Evolutionary conservation across 1,140 invertebrate genomes (phyloP), one percentile per base, ranked within the genome.

Genomic region (Condylostylus longicornis): DNA sequence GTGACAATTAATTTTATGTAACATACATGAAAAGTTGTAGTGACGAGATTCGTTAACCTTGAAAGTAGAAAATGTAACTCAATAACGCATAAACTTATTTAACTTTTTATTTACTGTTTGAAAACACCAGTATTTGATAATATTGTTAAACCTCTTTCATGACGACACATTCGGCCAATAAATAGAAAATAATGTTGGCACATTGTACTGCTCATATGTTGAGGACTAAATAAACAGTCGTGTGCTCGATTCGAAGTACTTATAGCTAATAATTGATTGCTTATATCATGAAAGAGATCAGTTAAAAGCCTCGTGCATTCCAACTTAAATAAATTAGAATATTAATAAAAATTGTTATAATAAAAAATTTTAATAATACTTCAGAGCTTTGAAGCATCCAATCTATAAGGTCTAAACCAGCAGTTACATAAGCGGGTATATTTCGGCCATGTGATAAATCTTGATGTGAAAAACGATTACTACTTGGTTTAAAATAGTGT

Each of bases 141-240:
- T 38, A 79, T 64, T 36, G 69, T 69, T 19, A 78, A 65, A 1
- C 88, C 89, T 33, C 72, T 70, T 25, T 67, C 64, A n/a, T 73
- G 74, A 32, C 77, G 75, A 41, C 79, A 86, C 37, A 95, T 66
- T 42, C 83, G 77, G 2, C 90, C 91, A 33, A 96, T 74, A 49
- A 93, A 85, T 2, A 96, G 64, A 57, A 96, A 97, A 64, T 96
- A 96, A 58, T 82, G 80, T 58, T 93, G 87, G 56, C 83, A 85
- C 54, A 88, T 79, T 5, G 86, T 90, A 43, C 77, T 85, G 33
- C 75, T 71, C 66, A 96, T 76, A 53, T 85, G 80, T 40, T 79
- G 74, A 0, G 88, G 87, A 58, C 84, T 90, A 42, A 96, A 82
- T 1, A 91, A 62, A 45, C 83, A 85, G 53, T 93, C 84, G 50